These are phyloP conservation scores for Hoplodrina blanda DNA, from an alignment of 2,888 invertebrate species.

Conservation along the genomic window DNA sequence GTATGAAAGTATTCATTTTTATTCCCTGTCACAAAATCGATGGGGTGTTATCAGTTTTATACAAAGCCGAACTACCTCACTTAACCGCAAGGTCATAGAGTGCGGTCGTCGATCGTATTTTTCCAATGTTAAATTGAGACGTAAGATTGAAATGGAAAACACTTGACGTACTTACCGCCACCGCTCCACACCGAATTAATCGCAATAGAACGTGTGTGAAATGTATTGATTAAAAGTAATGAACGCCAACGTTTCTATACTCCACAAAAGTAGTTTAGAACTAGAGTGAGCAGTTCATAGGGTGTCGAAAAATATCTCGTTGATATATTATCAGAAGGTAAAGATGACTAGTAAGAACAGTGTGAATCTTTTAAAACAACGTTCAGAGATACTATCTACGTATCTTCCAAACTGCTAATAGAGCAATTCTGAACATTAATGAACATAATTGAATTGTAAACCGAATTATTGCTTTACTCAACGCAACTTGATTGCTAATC, in stretches of 20 bases:
- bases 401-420: not conserved
- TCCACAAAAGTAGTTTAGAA: not conserved
- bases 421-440: not conserved
- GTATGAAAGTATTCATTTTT: too few species aligned
- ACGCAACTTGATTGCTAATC: constrained; percentile 32
- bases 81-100: constrained; percentile 1
- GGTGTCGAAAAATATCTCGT: too few species aligned
- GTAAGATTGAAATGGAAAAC: constrained; percentile 31
- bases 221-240: not conserved
- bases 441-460: constrained; percentile 11
- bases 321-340: not conserved
- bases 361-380: too few species aligned
- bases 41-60: too few species aligned
- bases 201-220: not conserved
- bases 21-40: too few species aligned
- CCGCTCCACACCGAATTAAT: constrained; percentile 6
- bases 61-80: too few species aligned
- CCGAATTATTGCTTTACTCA: constrained; percentile 19
- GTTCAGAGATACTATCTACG: not conserved
- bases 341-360: not conserved
- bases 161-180: not conserved
- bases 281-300: too few species aligned
- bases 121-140: constrained; percentile 2
- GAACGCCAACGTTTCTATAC: not conserved
- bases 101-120: constrained; percentile 18